These are phyloP conservation scores for Phyllotreta cruciferae DNA, from an alignment of 2,888 invertebrate species.

Conservation along the genomic window DNA sequence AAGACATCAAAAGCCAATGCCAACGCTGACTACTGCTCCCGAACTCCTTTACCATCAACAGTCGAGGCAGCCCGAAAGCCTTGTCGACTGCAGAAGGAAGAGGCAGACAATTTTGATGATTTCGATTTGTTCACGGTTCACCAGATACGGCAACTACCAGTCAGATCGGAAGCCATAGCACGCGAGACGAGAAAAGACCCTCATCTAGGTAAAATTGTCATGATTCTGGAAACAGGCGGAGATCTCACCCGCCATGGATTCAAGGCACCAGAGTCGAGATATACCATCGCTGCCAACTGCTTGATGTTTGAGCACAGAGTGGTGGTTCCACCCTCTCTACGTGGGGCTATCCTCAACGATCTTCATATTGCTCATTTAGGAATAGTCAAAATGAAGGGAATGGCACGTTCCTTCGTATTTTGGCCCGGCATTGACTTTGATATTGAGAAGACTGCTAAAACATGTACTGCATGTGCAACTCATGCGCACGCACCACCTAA, in stretches of 20 bases:
- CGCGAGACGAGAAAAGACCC: not conserved
- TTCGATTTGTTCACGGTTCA: not conserved
- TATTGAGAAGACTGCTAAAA: slow-evolving; percentile 41
- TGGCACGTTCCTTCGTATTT: slow-evolving; percentile 38
- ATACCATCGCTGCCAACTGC: slow-evolving; percentile 32
- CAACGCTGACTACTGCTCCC: slow-evolving; percentile 32
- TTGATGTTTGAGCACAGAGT: slow-evolving; percentile 38
- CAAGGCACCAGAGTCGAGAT: slow-evolving; percentile 18
- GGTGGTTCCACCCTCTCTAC: slow-evolving; percentile 32
- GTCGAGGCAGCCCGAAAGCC: not conserved
- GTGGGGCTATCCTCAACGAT: not conserved
- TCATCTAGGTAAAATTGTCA: not conserved
- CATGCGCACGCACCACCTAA: slow-evolving; percentile 37
- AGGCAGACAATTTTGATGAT: not conserved
- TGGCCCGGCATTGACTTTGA: slow-evolving; percentile 31
- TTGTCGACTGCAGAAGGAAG: no score
- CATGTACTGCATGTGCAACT: slow-evolving; percentile 39
- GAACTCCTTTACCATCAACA: slow-evolving; percentile 15
- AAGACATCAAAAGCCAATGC: slow-evolving; percentile 26
- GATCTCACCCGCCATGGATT: no score
- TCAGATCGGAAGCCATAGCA: not conserved
- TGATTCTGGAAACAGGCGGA: not conserved
- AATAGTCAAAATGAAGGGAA: slow-evolving; percentile 47
- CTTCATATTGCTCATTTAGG: slow-evolving; percentile 44
- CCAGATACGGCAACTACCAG: not conserved